A percentile compares a stretch with the other conserved stretches of the same genome.
phyloP scores from a whole-genome alignment of 2,888 invertebrate genomes.

The Priocnemis perturbator region DNA sequence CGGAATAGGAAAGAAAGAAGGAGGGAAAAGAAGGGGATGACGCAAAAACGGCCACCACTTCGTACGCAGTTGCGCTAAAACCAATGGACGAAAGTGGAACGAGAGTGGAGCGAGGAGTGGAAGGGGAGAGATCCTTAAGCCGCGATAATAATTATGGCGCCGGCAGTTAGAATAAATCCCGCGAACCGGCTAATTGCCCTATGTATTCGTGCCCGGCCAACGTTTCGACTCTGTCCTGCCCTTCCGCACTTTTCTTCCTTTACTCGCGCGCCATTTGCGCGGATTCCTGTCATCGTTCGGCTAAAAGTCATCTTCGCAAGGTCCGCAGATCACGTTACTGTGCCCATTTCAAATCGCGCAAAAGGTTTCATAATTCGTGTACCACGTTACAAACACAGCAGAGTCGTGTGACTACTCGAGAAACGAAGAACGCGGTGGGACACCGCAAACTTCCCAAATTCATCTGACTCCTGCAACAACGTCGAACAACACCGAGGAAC shows the following conservation, averaged over 20 bases:
- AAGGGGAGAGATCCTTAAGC: constrained; percentile 53
- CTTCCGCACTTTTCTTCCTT: not conserved
- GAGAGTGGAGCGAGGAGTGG: constrained; percentile 1
- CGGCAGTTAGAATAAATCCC: constrained; percentile 68
- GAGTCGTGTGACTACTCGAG: no score
- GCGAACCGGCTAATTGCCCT: constrained; percentile 61
- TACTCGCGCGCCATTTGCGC: no score
- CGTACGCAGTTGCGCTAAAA: constrained; percentile 14
- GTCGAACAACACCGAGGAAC: no score
- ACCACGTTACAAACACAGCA: no score
- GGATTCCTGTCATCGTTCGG: no score
- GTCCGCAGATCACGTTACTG: no score
- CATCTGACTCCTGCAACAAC: no score
- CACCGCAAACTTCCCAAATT: no score
- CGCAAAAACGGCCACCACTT: not conserved
- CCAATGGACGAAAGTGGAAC: constrained; percentile 16
- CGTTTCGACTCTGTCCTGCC: not conserved
- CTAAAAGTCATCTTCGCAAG: no score
- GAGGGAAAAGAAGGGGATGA: not conserved
- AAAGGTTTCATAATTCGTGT: no score
- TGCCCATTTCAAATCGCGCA: no score
- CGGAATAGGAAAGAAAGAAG: not conserved
- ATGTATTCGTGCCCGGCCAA: constrained; percentile 58
- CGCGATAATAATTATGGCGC: constrained; percentile 65
- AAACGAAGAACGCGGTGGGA: no score